Evolutionary conservation across 2,888 invertebrate genomes (phyloP).

Genomic region (Noctua pronuba): DNA sequence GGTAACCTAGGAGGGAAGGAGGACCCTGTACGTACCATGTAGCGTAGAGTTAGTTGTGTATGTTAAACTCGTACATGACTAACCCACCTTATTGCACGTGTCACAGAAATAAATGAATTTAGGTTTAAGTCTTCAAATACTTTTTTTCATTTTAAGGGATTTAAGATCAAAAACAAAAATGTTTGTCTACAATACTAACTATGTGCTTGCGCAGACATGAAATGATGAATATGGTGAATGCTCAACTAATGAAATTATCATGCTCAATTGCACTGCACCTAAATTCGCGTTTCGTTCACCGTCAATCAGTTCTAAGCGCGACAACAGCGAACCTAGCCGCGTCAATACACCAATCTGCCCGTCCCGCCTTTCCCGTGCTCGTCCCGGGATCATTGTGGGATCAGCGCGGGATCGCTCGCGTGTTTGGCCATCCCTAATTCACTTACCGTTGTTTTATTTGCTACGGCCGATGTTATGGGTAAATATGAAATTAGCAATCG

Average conservation of each 20-base stretch:
- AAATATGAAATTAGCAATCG: conserved; percentile 46
- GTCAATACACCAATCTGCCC: conserved; percentile 36
- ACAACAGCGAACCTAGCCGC: conserved; percentile 19
- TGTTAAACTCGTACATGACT: not conserved
- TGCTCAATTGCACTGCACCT: not conserved
- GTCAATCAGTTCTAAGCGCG: conserved; percentile 6
- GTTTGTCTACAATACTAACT: not conserved
- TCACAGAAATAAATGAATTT: not conserved
- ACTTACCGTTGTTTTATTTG: conserved; percentile 49
- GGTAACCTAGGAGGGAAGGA: not conserved
- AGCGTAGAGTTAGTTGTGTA: not conserved
- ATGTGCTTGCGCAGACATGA: not conserved
- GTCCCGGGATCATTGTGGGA: conserved; percentile 26
- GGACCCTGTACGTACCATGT: not conserved
- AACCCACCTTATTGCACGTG: not conserved
- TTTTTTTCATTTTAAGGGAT: not conserved
- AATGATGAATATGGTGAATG: not conserved
- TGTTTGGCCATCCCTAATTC: conserved; percentile 49
- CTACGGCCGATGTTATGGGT: conserved; percentile 35
- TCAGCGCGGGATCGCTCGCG: conserved; percentile 33
- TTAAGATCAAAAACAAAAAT: not conserved
- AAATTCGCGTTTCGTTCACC: not conserved
- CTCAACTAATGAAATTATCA: not conserved
- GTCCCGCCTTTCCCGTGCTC: conserved; percentile 48
- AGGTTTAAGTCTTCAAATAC: not conserved